These are phyloP conservation scores for Arbacia lixula DNA, from an alignment of 53 echinoderm and acorn worm genomes.

Conservation along the genomic window DNA sequence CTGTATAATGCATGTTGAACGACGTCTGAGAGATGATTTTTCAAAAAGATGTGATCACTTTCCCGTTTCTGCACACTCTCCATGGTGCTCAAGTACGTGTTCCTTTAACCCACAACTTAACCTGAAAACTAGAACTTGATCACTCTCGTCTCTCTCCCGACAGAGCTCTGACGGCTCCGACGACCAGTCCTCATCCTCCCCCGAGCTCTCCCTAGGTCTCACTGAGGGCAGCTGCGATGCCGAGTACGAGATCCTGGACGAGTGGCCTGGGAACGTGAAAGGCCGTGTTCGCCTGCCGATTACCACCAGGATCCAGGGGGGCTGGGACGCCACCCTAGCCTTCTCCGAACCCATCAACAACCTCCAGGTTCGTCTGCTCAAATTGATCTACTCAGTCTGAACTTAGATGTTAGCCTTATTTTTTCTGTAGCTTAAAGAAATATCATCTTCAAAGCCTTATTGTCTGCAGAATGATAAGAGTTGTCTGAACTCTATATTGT, in stretches of 20 bases:
- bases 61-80: too few species aligned
- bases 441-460: not conserved
- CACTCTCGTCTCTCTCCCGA: too few species aligned
- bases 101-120: too few species aligned
- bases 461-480: too few species aligned
- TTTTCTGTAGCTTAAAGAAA: not conserved
- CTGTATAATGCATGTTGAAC: too few species aligned
- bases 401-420: not conserved
- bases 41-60: too few species aligned
- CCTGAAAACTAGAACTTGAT: too few species aligned
- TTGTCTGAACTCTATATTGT: too few species aligned
- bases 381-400: too few species aligned
- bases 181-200: not conserved
- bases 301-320: constrained; percentile 40
- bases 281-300: constrained; percentile 57
- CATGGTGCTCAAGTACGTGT: too few species aligned
- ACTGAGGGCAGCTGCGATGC: constrained; percentile 45
- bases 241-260: constrained; percentile 43
- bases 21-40: too few species aligned
- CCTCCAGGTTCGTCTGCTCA: constrained; percentile 72
- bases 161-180: too few species aligned
- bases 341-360: constrained; percentile 59
- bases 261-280: constrained; percentile 68
- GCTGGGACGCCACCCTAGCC: constrained; percentile 64
- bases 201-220: not conserved